phyloP scores from a whole-genome alignment of 2,888 invertebrate genomes.

The Anarsia innoxiella region DNA sequence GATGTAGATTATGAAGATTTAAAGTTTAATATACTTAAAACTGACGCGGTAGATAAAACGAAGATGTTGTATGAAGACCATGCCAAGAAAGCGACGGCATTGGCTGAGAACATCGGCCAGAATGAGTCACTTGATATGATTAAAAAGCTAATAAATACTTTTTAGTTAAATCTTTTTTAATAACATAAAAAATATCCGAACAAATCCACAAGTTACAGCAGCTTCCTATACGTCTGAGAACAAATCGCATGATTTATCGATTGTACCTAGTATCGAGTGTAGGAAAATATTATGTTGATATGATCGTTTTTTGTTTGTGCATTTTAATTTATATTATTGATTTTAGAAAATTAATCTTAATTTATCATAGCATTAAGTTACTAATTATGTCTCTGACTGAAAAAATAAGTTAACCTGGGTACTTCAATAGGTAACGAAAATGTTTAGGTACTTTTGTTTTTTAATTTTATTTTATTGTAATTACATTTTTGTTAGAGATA shows the following conservation, averaged over 20 bases:
- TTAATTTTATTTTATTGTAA: no score
- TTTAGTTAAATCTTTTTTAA: not conserved
- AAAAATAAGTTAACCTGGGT: no score
- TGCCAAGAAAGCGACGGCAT: conserved; percentile 52
- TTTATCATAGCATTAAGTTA: no score
- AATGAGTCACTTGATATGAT: conserved; percentile 66
- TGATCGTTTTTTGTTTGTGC: no score
- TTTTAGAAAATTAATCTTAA: not conserved
- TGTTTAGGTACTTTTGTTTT: no score
- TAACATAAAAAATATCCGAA: not conserved
- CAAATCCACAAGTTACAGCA: not conserved
- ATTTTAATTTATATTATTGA: not conserved
- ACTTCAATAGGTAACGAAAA: no score
- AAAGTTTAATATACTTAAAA: conserved; percentile 65
- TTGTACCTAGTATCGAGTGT: not conserved
- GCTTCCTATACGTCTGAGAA: not conserved
- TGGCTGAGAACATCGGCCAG: conserved; percentile 51
- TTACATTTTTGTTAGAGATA: no score
- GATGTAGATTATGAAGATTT: conserved; percentile 80
- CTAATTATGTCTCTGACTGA: no score
- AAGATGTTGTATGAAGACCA: conserved; percentile 58
- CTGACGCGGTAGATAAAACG: conserved; percentile 61
- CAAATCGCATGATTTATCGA: not conserved
- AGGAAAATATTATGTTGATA: not conserved
- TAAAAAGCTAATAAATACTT: conserved; percentile 58